These are phyloP conservation scores for Chionis minor DNA, from an alignment of 2,113 vertebrate genomes.

Conservation along the genomic window DNA sequence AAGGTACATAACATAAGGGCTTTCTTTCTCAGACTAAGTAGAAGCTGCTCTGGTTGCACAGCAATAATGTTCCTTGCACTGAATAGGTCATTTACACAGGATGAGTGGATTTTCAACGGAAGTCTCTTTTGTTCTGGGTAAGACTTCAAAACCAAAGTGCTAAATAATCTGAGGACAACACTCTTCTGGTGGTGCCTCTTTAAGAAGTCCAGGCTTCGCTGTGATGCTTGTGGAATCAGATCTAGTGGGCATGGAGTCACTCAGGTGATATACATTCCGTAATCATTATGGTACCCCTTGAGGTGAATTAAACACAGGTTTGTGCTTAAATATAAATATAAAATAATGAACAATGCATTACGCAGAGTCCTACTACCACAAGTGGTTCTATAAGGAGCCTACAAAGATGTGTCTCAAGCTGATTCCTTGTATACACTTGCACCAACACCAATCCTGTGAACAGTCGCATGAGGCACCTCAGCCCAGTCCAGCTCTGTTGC, in stretches of 20 bases:
- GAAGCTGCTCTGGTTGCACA: background rate
- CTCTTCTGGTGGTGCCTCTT: background rate
- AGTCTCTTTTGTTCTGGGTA: background rate
- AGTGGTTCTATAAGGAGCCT: background rate
- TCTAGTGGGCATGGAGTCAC: background rate
- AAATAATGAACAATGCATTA: background rate
- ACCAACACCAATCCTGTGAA: background rate
- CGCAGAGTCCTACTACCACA: background rate
- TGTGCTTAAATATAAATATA: background rate
- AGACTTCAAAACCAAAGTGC: background rate
- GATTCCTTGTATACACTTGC: fast-evolving
- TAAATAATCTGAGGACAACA: background rate
- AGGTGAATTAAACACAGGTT: fast-evolving
- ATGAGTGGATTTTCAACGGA: background rate
- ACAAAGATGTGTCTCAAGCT: background rate
- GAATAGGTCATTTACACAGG: background rate
- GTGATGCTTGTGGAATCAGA: background rate
- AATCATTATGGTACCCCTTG: background rate
- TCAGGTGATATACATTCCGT: background rate
- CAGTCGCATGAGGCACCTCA: background rate
- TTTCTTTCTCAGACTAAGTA: background rate
- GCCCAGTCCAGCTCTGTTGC: background rate
- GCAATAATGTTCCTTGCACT: background rate
- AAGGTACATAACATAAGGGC: background rate
- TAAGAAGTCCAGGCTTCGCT: background rate